These are phyloP conservation scores for Achroia grisella DNA, from an alignment of 1,140 invertebrate genomes.

Conservation along the genomic window DNA sequence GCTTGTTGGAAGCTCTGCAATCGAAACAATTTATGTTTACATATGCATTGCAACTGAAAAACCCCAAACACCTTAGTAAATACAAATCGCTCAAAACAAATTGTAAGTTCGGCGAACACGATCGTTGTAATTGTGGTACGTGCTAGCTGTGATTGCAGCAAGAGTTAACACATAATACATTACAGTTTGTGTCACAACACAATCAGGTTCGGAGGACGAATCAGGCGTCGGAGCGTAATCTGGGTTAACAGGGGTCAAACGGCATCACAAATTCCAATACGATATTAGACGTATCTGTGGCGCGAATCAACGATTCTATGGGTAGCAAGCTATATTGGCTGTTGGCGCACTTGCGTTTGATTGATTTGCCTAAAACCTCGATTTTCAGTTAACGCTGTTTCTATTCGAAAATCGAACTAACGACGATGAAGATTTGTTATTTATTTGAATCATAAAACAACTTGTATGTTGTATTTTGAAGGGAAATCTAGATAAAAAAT, in stretches of 20 bases:
- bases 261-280: conserved; percentile 75
- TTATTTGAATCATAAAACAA: no score
- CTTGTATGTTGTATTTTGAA: no score
- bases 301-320: conserved; percentile 64
- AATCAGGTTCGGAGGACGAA: conserved; percentile 71
- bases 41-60: no score
- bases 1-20: no score
- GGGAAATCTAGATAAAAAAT: no score
- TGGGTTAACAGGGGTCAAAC: conserved; percentile 75
- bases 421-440: no score
- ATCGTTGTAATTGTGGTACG: conserved; percentile 60
- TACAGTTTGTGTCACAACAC: conserved; percentile 73
- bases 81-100: conserved; percentile 50
- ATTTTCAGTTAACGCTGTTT: no score
- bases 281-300: conserved; percentile 74
- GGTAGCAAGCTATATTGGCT: conserved; percentile 40
- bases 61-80: no score
- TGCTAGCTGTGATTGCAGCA: conserved; percentile 66
- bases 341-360: conserved; percentile 18
- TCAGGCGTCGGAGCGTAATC: conserved; percentile 72
- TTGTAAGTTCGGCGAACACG: conserved; percentile 61
- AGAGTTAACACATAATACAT: conserved; percentile 74
- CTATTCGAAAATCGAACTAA: no score
- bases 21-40: no score
- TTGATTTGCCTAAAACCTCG: no score